Evolutionary conservation across 2,888 invertebrate genomes (phyloP), one percentile per base, ranked within the genome.

Genomic region (Drosophila macrospina): DNA sequence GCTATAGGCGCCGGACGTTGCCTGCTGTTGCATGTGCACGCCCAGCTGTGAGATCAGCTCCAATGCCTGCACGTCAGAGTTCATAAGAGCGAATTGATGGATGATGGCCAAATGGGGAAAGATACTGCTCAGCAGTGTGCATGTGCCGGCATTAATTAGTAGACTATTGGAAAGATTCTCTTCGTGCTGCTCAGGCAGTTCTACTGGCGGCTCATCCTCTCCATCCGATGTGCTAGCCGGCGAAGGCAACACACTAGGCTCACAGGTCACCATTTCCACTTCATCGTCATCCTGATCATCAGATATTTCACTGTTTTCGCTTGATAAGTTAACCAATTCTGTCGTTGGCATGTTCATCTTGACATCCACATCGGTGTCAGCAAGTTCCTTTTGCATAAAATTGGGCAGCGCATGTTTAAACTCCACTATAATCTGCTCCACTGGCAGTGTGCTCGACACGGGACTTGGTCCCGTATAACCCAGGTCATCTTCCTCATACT

Each of bases 391-490:
- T 63, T 91, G 91, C 91, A 91, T 91, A 34, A 91, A 91, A 73
- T 91, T 91, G 0, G 91, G 91, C 65, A 91, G 52, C 0, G 88
- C 78, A 10, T 89, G 82, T 54, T 91, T 91, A 39, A 85, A 91
- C 60, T 91, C 91, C 5, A 91, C 90, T 7, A 91, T 91, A 2
- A 91, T 91, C 55, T 91, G 91, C 36, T 91, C 91, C 5, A 91
- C 90, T 4, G 91, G 81, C 32, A 91, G 66, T 10, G 84, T 83
- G 11, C 83, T 80, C 0, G 51, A 36, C 2, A 86, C 52, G 0
- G 88, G 57, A 48, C 28, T 48, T 1, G 52, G 64, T n/a, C 87
- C 86, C 16, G 60, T 66, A 41, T 82, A 89, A 6, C 88, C 89
- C 63, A 91, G 69, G 30, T 91, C 88, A 6, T 79, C 81, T 7